These are phyloP conservation scores for Phrynocephalus forsythii DNA, from an alignment of 2,797 vertebrate genomes.

Conservation along the genomic window DNA sequence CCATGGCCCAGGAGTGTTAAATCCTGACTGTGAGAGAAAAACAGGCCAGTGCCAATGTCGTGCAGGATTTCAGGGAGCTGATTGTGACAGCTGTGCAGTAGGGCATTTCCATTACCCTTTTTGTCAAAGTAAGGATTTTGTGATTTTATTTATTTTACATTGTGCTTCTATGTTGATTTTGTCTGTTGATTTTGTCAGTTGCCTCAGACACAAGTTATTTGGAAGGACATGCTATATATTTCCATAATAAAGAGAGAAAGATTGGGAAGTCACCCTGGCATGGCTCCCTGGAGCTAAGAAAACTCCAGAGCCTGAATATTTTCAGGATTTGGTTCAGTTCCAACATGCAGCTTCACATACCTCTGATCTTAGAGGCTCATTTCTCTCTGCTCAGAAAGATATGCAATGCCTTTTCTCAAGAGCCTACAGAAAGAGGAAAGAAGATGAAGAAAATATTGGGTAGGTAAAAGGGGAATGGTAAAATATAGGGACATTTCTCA, in stretches of 20 bases:
- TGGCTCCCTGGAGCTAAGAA: background rate
- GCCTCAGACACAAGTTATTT: background rate
- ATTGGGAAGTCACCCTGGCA: too few relatives aligned
- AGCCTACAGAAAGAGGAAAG: background rate
- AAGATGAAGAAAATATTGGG: background rate
- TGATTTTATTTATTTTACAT: background rate
- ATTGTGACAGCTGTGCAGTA: conserved; percentile 62
- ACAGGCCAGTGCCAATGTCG: conserved; percentile 64
- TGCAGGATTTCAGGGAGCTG: conserved; percentile 59
- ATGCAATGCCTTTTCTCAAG: too few relatives aligned
- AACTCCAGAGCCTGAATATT: background rate
- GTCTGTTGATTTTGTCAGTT: background rate
- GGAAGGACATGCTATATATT: background rate
- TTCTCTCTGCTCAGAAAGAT: background rate
- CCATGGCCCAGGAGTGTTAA: conserved; percentile 27
- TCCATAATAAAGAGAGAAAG: background rate
- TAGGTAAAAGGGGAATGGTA: background rate
- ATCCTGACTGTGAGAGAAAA: conserved; percentile 43
- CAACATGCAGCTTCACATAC: background rate
- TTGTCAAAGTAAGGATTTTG: conserved; percentile 68
- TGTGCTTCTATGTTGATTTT: background rate
- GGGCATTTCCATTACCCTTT: conserved; percentile 70
- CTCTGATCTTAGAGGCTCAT: background rate
- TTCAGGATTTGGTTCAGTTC: background rate
- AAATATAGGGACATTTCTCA: background rate